A percentile compares a stretch with the other conserved stretches of the same genome.
Evolutionary conservation across 2,888 invertebrate species (phyloP).

Genomic region (Spilosoma lubricipeda): DNA sequence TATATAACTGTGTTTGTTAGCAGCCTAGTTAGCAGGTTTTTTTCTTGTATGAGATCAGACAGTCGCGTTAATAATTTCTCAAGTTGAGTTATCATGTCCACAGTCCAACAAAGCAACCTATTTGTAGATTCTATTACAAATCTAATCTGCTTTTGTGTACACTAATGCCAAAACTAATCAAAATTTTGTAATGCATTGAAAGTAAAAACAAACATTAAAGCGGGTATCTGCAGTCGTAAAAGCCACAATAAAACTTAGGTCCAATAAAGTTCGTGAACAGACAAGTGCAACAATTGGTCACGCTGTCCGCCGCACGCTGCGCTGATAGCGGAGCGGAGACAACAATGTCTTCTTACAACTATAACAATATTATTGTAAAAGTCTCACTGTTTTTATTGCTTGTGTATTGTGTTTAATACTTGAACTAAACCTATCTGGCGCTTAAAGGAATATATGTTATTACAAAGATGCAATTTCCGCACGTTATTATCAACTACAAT

Average conservation of each 20-base stretch:
- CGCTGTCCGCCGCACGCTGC: neutral
- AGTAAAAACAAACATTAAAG: neutral
- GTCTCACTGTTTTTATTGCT: neutral
- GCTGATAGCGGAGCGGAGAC: neutral
- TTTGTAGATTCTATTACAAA: neutral
- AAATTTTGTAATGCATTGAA: neutral
- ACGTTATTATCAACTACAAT: too few species aligned
- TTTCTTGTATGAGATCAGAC: too few species aligned
- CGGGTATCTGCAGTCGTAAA: neutral
- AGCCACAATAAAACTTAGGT: neutral
- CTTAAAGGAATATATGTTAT: neutral
- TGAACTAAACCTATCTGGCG: neutral
- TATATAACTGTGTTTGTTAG: too few species aligned
- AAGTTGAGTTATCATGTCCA: too few species aligned
- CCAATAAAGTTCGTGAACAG: neutral
- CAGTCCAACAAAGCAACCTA: neutral
- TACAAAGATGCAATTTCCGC: neutral
- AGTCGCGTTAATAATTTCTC: too few species aligned
- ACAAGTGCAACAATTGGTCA: slow-evolving; percentile 6
- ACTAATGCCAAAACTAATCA: neutral
- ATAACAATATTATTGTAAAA: neutral
- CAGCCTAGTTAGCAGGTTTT: too few species aligned
- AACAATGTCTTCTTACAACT: slow-evolving; percentile 2
- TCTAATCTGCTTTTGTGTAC: neutral
- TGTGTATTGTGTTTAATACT: neutral